Evolutionary conservation across 2,888 invertebrate genomes (phyloP).

Genomic region (Cheilosia soror): DNA sequence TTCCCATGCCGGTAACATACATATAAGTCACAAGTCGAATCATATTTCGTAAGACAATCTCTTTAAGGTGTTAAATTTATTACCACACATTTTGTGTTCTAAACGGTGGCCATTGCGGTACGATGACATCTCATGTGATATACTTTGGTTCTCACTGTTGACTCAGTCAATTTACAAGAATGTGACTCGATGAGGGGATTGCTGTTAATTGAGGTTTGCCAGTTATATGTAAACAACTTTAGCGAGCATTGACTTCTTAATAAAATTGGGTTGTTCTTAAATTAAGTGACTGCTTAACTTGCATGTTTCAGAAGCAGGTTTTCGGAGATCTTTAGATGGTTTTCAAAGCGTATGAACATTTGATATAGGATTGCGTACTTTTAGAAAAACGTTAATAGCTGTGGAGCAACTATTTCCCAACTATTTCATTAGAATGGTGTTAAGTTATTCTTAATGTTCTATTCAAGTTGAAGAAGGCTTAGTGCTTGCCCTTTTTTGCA

Average conservation of each 20-base stretch:
- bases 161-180: slow-evolving; percentile 52
- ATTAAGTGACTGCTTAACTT: background rate
- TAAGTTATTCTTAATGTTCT: too few relatives aligned
- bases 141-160: slow-evolving; percentile 18
- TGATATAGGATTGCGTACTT: too few relatives aligned
- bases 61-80: slow-evolving; percentile 37
- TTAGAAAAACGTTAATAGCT: too few relatives aligned
- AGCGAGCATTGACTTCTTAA: slow-evolving; percentile 27
- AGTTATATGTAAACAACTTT: slow-evolving; percentile 50
- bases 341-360: too few relatives aligned
- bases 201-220: slow-evolving; percentile 44
- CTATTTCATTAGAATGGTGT: too few relatives aligned
- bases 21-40: background rate
- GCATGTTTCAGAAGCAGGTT: background rate
- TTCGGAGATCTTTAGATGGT: background rate
- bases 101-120: slow-evolving; percentile 13
- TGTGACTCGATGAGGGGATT: slow-evolving; percentile 38
- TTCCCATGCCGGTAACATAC: slow-evolving; percentile 24
- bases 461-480: too few relatives aligned
- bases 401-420: too few relatives aligned
- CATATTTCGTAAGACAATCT: slow-evolving; percentile 14
- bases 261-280: background rate
- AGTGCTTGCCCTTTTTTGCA: too few relatives aligned
- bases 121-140: slow-evolving; percentile 28
- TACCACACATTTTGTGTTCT: slow-evolving; percentile 31